These are phyloP conservation scores for Corapipo altera DNA, from an alignment of 2,113 vertebrate genomes.

Conservation along the genomic window DNA sequence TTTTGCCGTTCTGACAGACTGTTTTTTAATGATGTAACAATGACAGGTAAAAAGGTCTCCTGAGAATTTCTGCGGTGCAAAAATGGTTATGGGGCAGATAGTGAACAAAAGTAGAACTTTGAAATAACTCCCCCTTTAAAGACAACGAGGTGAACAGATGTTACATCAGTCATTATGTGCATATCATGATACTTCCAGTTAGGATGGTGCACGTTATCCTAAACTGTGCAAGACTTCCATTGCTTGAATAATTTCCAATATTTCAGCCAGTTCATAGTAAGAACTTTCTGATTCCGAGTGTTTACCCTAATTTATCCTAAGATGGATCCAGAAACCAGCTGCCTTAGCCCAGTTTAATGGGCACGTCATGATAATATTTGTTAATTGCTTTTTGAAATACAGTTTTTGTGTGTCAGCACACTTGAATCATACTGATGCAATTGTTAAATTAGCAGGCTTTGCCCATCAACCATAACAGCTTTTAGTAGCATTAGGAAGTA, in stretches of 20 bases:
- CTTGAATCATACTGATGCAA: not conserved
- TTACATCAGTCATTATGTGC: not conserved
- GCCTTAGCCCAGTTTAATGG: constrained; percentile 31
- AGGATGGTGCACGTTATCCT: not conserved
- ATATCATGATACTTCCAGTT: not conserved
- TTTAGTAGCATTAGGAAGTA: not conserved
- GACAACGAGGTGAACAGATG: not conserved
- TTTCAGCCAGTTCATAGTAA: not conserved
- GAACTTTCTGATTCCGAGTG: not conserved
- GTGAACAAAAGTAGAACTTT: not conserved
- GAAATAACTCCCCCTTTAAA: not conserved
- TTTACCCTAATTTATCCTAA: not conserved
- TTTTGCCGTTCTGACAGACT: not conserved
- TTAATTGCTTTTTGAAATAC: not conserved
- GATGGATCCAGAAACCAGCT: not conserved
- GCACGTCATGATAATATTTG: not conserved
- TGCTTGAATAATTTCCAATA: not conserved
- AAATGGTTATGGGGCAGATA: not conserved
- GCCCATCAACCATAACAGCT: not conserved
- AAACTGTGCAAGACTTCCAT: not conserved
- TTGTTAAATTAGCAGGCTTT: not conserved
- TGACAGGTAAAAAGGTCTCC: not conserved
- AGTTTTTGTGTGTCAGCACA: not conserved
- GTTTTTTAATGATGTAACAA: not conserved
- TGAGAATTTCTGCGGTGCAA: not conserved